Conservation (phyloP, 2,113 vertebrate species). For the Phrynosoma blainvillii region DNA sequence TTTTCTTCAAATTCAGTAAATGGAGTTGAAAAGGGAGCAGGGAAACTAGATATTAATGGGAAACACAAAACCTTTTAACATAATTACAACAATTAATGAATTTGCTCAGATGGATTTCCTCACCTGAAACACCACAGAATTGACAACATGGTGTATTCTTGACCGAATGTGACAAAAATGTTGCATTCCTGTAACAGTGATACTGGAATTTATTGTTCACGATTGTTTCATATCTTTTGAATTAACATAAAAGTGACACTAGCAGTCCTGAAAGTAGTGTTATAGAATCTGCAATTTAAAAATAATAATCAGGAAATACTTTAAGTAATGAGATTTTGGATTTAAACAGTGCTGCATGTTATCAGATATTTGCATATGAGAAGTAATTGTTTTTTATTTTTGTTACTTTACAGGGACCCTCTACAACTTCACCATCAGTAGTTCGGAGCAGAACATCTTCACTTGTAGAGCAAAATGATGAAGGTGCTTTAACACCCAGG, state of each 20-base stretch:
- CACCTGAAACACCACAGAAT: background rate
- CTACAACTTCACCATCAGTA: constrained; percentile 52
- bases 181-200: background rate
- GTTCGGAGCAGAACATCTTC: constrained; percentile 73
- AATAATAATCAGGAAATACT: no score
- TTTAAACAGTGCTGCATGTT: background rate
- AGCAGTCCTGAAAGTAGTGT: constrained; percentile 19
- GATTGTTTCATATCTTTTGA: background rate
- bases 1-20: background rate
- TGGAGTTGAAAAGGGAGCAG: background rate
- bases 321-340: background rate
- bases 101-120: background rate
- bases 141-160: background rate
- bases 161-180: background rate
- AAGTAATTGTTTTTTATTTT: background rate
- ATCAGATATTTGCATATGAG: background rate
- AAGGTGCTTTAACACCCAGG: constrained; percentile 75
- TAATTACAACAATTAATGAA: background rate
- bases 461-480: constrained; percentile 78
- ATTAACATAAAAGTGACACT: background rate
- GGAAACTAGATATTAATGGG: background rate
- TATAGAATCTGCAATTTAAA: background rate
- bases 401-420: constrained; percentile 60
- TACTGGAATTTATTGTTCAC: background rate
- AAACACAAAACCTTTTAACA: background rate